phyloP scores from a whole-genome alignment of 92 coral and sea anemone genomes.

The Meandrina meandrites region DNA sequence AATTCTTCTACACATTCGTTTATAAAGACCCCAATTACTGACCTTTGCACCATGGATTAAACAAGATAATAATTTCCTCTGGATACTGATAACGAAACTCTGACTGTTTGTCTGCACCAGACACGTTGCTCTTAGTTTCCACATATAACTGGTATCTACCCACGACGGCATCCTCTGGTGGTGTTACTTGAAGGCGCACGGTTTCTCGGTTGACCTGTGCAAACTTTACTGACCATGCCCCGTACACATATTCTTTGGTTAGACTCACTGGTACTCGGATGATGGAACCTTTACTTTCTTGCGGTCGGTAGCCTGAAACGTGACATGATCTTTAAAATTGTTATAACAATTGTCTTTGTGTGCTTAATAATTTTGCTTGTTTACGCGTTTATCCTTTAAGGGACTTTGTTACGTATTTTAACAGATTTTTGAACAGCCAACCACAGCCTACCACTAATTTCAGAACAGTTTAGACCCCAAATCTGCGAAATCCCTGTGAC shows the following conservation, averaged over 20 bases:
- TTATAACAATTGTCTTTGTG: too few species aligned
- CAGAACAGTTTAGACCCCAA: too few species aligned
- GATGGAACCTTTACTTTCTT: conserved; percentile 70
- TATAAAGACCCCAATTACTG: not conserved
- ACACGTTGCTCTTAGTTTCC: conserved; percentile 59
- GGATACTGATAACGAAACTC: conserved; percentile 49
- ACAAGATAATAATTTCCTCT: conserved; percentile 55
- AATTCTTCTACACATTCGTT: not conserved
- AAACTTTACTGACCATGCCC: conserved; percentile 64
- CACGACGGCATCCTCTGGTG: conserved; percentile 72
- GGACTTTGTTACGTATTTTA: too few species aligned
- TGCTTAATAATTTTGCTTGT: too few species aligned
- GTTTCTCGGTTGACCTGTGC: conserved; percentile 24
- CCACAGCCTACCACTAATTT: too few species aligned
- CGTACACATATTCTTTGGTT: conserved; percentile 19
- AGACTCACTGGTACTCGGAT: conserved; percentile 54
- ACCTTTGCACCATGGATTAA: conserved; percentile 90
- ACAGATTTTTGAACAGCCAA: too few species aligned
- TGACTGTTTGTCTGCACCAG: conserved; percentile 39
- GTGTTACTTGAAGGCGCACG: conserved; percentile 54
- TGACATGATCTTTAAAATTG: not conserved
- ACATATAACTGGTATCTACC: conserved; percentile 68
- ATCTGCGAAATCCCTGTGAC: too few species aligned
- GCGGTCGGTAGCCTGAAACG: conserved; percentile 61
- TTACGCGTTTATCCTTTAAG: too few species aligned